Base-by-base conservation (phyloP, 2,888 invertebrate species). In the Sylvicola cinctus region DNA sequence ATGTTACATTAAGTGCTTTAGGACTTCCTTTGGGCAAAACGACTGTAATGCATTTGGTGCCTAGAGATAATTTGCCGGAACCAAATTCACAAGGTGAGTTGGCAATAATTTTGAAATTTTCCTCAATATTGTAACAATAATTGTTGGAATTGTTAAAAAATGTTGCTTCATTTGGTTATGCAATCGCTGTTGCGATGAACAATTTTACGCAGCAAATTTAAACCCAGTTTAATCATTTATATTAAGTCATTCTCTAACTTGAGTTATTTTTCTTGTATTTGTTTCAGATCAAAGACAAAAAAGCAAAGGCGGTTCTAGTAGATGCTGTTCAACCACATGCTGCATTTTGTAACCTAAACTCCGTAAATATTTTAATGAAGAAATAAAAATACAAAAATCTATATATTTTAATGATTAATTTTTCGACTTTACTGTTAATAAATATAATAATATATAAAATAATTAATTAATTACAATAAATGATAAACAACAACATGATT, bases 41-140 rank as follows among this genome's bases (percentile, higher is more conserved):
- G 52, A 93, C 95, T 55, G 96, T 98, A 58, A 98, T 98, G 96
- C 98, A 98, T 68, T 77, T 98, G 54, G 96, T 98, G 60, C 93
- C 96, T 48, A 74, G 96, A 65, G 98, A 98, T 65, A 95, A 91
- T 62, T 69, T 98, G 61, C 96, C 96, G 51, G 96, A 96, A 68
- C 96, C 96, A 52, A 96, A 95, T 68, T 88, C 87, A 50, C 87
- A 87, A 72, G 87, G 87, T 87, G 61, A 52, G 40, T 40, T 10
- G 29, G 14, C 29, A 23, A 17, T 29, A 33, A 25, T 31, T 15
- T 20, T 8, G 4, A 28, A 25, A 31, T 35, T 39, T 17, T 29
- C 29, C 10, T 33, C 39, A 41, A 12, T 34, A 14, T 16, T 29
- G 29, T 29, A 8, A 16, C 13, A 12, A n/a, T 27, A 46, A 43